Evolutionary conservation across 2,797 vertebrate genomes (phyloP).

Genomic region (Chaunax sp.): DNA sequence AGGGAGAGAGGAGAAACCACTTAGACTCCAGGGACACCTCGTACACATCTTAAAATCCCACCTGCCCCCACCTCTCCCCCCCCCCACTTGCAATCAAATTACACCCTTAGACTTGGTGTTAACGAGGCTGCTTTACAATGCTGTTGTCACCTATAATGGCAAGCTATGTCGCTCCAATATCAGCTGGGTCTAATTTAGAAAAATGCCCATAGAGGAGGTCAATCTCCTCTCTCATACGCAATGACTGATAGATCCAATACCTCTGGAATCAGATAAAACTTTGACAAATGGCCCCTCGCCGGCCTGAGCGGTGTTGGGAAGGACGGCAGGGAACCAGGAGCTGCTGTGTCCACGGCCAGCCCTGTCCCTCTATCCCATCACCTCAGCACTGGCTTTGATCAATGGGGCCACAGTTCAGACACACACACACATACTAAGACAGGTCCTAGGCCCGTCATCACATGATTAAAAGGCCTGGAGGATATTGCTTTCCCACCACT

Average conservation of each 20-base stretch:
- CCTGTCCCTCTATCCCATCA: conserved; percentile 87
- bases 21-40: conserved; percentile 79
- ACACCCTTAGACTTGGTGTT: conserved; percentile 48
- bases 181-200: conserved; percentile 84
- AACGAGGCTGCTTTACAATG: conserved; percentile 68
- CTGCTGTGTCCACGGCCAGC: conserved; percentile 75
- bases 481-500: conserved; percentile 86
- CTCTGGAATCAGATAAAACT: conserved; percentile 97
- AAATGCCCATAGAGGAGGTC: conserved; percentile 86
- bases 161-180: conserved; percentile 70
- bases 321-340: conserved; percentile 59
- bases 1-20: conserved; percentile 79
- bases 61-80: conserved; percentile 41
- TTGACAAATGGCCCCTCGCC: conserved; percentile 91
- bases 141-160: conserved; percentile 68
- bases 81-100: conserved; percentile 73
- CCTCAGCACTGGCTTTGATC: conserved; percentile 89
- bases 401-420: conserved; percentile 79
- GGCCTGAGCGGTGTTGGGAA: conserved; percentile 76
- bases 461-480: conserved; percentile 85
- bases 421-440: conserved; percentile 47
- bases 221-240: conserved; percentile 88
- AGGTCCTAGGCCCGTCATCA: conserved; percentile 82
- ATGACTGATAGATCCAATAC: conserved; percentile 96
- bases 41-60: conserved; percentile 64